Conservation (phyloP, 2,888 invertebrate genomes). For the Cacoxenus indagator region DNA sequence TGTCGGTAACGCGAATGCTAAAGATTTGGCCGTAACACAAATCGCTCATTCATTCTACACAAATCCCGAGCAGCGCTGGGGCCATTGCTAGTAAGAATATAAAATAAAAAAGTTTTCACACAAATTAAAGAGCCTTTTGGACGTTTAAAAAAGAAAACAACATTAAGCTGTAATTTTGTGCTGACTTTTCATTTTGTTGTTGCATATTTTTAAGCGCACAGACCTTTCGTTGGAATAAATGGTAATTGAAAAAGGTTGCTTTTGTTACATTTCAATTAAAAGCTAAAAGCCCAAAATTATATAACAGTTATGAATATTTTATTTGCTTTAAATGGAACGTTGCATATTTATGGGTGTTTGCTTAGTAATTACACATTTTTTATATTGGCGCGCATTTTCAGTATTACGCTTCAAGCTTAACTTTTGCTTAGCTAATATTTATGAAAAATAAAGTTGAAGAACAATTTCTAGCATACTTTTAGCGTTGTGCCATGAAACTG, state of each 20-base stretch:
- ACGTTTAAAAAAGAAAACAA: background rate
- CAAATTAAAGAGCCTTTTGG: no score
- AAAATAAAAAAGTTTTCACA: no score
- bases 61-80: no score
- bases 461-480: conserved; percentile 11
- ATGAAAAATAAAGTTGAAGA: conserved; percentile 14
- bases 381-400: background rate
- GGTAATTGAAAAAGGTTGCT: conserved; percentile 4
- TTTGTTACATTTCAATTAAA: conserved; percentile 12
- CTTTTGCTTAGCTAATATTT: background rate
- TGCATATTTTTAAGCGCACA: background rate
- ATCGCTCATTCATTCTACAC: no score
- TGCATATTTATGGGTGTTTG: conserved; percentile 43
- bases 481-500: background rate
- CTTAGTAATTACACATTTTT: background rate
- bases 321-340: conserved; percentile 50
- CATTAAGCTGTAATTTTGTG: background rate
- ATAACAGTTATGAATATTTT: conserved; percentile 43
- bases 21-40: no score
- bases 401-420: background rate
- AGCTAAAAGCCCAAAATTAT: conserved; percentile 20
- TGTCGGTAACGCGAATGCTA: no score
- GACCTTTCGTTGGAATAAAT: no score
- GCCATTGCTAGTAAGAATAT: no score
- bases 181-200: background rate